phyloP scores from a whole-genome alignment of 2,888 invertebrate genomes.

The Willowsia nigromaculata region DNA sequence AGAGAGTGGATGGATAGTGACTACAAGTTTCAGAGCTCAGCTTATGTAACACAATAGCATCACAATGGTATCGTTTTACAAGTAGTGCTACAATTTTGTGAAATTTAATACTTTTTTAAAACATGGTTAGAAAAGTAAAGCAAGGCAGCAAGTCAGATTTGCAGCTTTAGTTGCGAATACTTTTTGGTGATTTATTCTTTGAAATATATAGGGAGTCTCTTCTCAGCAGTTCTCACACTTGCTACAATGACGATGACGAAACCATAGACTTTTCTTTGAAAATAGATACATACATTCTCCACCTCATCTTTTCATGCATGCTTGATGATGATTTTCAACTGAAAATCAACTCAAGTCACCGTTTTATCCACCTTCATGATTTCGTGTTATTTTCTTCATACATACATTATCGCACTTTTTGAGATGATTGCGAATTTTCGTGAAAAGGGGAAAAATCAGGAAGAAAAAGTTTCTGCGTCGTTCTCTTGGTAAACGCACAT shows the following conservation, averaged over 20 bases:
- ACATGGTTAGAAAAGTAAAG: background rate
- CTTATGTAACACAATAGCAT: background rate
- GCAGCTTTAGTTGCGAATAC: background rate
- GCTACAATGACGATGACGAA: background rate
- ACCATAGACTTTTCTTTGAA: background rate
- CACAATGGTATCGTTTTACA: conserved; percentile 6
- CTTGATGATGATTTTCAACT: background rate
- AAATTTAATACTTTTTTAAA: background rate
- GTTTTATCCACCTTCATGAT: background rate
- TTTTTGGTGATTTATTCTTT: conserved; percentile 15
- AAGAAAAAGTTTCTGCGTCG: background rate
- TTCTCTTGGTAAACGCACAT: background rate
- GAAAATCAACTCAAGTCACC: background rate
- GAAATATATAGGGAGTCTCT: background rate
- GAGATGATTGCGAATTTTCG: background rate
- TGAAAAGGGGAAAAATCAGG: background rate
- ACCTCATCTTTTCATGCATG: background rate
- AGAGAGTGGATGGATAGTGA: background rate
- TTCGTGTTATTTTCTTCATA: background rate
- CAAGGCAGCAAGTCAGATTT: background rate
- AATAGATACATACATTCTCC: background rate
- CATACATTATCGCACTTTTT: background rate
- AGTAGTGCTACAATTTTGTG: background rate
- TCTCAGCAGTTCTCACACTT: background rate
- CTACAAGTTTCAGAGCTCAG: background rate